Base-by-base conservation (phyloP, 2,888 invertebrate genomes). In the Drosophila mulleri region DNA sequence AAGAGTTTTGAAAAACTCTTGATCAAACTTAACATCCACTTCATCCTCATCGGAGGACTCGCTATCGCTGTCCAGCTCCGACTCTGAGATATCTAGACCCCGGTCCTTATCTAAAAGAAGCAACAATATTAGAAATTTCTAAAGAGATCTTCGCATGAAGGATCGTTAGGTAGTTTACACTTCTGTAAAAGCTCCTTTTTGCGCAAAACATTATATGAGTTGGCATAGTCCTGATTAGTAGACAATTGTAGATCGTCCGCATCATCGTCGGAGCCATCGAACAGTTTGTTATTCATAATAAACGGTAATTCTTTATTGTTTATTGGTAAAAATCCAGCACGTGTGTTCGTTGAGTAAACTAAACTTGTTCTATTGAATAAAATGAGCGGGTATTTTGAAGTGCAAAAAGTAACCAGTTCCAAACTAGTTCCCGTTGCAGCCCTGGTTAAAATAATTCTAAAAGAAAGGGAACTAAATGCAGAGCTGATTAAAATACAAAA, bases 1-100 rank as follows among this genome's bases (percentile, higher is more conserved):
- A 2, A 98, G 93, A 0, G 98, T 96, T 93, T 96, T 96, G 48
- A 97, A 95, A 92, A 99, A 99, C 77, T 97, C 96, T 80, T 96
- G 95, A 90, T 99, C 98, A 61, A 93, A 93, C 60, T 91, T 83
- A 4, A 90, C 90, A 54, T 89, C 71, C 5, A 85, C 72, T 63
- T 91, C 91, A 44, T 93, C 92, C 41, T 92, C 91, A 9, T 91
- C 91, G 0, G 90, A 90, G 1, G 90, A 89, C 12, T 88, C 89
- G 48, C 90, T 90, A 44, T 92, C 92, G 54, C 88, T 88, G 9
- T 91, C 89, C 12, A 89, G 82, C 20, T 90, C 91, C 0, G 92
- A 89, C 16, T 90, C 91, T 0, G 90, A 90, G 2, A 81, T 82
- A 72, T 90, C 89, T 48, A 85, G 60, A 3, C 91, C 91, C 32